Conservation (phyloP, 2,113 vertebrate genomes). For the Illadopsis cleaveri region DNA sequence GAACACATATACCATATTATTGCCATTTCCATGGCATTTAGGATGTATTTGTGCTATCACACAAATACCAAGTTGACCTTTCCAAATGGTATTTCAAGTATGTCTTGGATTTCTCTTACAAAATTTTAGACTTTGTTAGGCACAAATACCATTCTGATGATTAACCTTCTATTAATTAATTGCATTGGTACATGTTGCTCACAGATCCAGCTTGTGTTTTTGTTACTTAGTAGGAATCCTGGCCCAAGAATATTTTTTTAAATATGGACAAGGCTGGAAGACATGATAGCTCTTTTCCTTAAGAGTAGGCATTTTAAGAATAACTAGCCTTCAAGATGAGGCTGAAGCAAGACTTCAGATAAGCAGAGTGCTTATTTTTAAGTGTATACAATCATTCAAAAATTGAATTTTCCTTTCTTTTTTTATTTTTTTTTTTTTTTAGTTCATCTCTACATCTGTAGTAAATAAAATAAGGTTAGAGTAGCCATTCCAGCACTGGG, state of each 20-base stretch:
- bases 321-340: neutral
- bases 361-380: neutral
- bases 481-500: neutral
- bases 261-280: neutral
- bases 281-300: neutral
- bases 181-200: neutral
- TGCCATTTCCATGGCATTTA: constrained; percentile 27
- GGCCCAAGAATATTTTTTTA: neutral
- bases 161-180: neutral
- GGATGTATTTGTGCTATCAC: neutral
- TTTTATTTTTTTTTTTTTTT: neutral
- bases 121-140: neutral
- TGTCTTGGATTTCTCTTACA: neutral
- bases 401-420: accelerated
- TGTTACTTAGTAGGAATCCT: neutral
- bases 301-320: neutral
- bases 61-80: constrained; percentile 38
- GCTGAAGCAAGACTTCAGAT: neutral
- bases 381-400: neutral
- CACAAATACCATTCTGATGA: neutral
- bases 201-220: neutral
- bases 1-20: neutral
- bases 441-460: neutral
- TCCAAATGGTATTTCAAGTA: neutral
- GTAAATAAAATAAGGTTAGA: neutral